Evolutionary conservation across 2,797 vertebrate genomes (phyloP).

Genomic region (Nasua narica): DNA sequence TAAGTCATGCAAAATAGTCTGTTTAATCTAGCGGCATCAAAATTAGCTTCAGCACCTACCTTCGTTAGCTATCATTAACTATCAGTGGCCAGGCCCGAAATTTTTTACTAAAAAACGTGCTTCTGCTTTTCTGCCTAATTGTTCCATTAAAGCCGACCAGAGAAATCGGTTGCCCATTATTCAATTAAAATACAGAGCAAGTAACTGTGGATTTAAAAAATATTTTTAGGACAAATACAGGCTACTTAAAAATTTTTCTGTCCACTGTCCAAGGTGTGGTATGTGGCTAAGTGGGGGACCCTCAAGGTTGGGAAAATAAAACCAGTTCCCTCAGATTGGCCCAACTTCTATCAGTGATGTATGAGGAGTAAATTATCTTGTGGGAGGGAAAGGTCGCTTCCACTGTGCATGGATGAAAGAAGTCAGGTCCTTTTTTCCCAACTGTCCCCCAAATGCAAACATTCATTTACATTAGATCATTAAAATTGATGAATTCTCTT

Average conservation of each 20-base stretch:
- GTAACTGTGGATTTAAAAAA: neutral
- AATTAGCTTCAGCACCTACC: neutral
- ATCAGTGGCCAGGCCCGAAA: neutral
- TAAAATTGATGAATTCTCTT: fast-evolving
- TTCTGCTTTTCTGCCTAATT: neutral
- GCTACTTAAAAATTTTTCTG: neutral
- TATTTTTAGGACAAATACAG: neutral
- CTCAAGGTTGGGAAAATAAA: neutral
- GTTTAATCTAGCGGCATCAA: neutral
- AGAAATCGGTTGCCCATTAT: neutral
- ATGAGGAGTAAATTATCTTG: neutral
- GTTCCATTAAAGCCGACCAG: neutral
- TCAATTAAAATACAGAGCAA: neutral
- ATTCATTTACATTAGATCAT: neutral
- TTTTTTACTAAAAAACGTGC: neutral
- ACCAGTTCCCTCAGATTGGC: neutral
- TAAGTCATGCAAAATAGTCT: neutral
- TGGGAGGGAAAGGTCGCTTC: fast-evolving
- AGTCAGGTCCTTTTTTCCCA: neutral
- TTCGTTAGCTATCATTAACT: neutral
- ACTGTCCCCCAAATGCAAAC: neutral
- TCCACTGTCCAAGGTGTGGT: neutral
- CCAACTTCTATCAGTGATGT: neutral
- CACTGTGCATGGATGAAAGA: neutral
- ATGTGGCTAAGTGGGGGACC: neutral